Conservation (phyloP, 2,888 invertebrate genomes). For the Rhogogaster chlorosoma region DNA sequence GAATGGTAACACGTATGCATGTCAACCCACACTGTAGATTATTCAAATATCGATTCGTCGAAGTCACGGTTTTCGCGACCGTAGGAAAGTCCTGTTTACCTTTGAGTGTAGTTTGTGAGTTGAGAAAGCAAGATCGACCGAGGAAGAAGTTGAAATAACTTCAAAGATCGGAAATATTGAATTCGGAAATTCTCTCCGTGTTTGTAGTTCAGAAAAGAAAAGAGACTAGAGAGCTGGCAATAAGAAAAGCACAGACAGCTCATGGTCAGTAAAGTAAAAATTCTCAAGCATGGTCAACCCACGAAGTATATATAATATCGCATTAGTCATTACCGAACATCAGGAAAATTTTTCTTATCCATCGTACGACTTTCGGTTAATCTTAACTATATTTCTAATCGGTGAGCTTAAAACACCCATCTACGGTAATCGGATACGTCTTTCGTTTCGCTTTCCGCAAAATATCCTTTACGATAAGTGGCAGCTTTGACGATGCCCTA, state of each 20-base stretch:
- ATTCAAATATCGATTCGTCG: slow-evolving; percentile 22
- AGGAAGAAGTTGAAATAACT: neutral
- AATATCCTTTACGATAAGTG: slow-evolving; percentile 35
- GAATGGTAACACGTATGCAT: neutral
- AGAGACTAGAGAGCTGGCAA: neutral
- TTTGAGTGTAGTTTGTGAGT: neutral
- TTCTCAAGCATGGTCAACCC: neutral
- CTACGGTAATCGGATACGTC: slow-evolving; percentile 19
- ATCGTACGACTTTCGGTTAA: neutral
- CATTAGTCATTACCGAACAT: neutral
- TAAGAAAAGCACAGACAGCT: neutral
- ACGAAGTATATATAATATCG: neutral
- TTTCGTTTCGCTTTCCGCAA: slow-evolving; percentile 5
- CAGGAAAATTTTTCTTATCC: neutral
- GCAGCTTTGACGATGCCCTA: slow-evolving; percentile 12
- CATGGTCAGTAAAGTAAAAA: neutral
- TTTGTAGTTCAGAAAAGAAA: neutral
- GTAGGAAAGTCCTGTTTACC: slow-evolving; percentile 12
- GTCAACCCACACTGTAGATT: neutral
- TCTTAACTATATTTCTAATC: neutral
- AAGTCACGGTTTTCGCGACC: neutral
- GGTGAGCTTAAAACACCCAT: neutral
- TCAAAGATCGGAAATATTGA: neutral
- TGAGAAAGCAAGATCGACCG: neutral
- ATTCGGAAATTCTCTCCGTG: neutral